Conservation (phyloP, 2,888 invertebrate genomes). For the Drosophila longiperda region DNA sequence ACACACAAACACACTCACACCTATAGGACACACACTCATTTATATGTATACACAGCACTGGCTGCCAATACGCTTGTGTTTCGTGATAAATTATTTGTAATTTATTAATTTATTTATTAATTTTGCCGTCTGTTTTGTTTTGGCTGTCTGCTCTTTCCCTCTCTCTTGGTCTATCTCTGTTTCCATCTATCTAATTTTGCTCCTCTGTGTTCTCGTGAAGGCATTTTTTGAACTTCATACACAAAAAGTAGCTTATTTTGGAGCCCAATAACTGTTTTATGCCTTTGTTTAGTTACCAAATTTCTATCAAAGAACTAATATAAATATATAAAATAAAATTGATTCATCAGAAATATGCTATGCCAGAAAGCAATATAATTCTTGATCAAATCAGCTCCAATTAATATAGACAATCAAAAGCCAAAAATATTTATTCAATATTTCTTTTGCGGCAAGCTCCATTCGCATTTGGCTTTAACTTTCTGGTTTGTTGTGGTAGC, state of each 20-base stretch:
- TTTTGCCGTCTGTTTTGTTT: conserved; percentile 55
- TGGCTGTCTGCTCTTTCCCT: conserved; percentile 28
- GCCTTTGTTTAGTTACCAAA: not conserved
- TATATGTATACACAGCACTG: conserved; percentile 5
- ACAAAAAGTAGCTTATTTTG: conserved; percentile 17
- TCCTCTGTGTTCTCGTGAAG: not conserved
- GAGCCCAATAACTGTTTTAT: conserved; percentile 17
- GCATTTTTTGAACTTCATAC: conserved; percentile 31
- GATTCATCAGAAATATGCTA: not conserved
- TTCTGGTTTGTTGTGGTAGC: conserved; percentile 27
- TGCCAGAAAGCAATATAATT: not conserved
- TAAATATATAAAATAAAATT: not conserved
- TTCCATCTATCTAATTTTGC: too few relatives aligned
- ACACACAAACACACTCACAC: conserved; percentile 14
- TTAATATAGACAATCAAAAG: not conserved
- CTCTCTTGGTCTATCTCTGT: not conserved
- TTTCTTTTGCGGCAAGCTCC: not conserved
- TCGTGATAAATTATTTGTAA: conserved; percentile 80
- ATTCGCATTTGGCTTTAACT: conserved; percentile 25
- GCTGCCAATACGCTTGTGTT: conserved; percentile 64
- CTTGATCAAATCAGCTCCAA: not conserved
- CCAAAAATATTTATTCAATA: not conserved
- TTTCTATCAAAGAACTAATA: not conserved
- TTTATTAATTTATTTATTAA: conserved; percentile 81
- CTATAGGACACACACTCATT: not conserved